Base-by-base conservation (phyloP, 2,113 vertebrate genomes). In the Ramphastos sulfuratus region DNA sequence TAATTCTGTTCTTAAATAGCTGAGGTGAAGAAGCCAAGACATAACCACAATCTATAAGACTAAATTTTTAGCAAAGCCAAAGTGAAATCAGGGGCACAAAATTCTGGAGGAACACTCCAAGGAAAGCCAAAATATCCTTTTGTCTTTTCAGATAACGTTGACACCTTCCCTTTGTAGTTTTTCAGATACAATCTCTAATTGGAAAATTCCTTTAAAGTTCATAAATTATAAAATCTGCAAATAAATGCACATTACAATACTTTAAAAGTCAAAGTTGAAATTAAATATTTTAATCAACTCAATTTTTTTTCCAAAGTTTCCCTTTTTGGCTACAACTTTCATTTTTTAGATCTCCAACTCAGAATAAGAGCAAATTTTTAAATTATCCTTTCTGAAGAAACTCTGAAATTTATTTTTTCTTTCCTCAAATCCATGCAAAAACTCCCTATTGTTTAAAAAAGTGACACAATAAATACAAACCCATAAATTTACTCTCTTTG, bases 31-130 rank as follows among this genome's bases (percentile, higher is more conserved):
- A 80, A 94, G n/a, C 4, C 46, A 67, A 60, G n/a, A 60, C 28
- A 72, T 52, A 69, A 42, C 12, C n/a, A 84, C 46, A 52, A 35
- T 67, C 76, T 78, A 31, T 9, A 60, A 72, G 27, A 20, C 69
- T 2, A 16, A 71, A 82, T 35, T 66, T 54, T 30, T 25, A 85
- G 39, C 13, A 50, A 70, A 65, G 24, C 69, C 64, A 70, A 86
- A 94, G 39, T 66, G 39, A 92, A 87, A 87, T 55, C 39, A 92
- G 79, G 82, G 37, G 39, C 78, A 91, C 5, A 63, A 85, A 87
- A 85, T 31, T 59, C 21, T 85, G 8, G 9, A 60, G 24, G 42
- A 83, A 91, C 11, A 82, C 12, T 15, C 19, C 21, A 91, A 64
- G 24, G 27, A 87, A 93, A 93, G 67, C 15, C 77, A 85, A 90